phyloP scores from a whole-genome alignment of 2,797 vertebrate species.

The Miichthys miiuy region DNA sequence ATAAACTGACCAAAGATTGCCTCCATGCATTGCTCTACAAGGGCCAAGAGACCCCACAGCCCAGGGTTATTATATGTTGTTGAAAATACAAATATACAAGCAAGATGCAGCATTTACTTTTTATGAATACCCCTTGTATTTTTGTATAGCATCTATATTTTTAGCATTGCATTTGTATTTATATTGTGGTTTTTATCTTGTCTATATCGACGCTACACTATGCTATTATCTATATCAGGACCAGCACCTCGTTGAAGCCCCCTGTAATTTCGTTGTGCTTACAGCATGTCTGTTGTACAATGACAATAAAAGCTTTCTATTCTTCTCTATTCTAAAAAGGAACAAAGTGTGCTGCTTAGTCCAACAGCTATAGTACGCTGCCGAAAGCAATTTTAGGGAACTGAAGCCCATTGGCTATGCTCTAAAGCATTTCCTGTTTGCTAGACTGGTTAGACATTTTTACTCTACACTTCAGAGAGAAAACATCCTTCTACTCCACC shows the following conservation, averaged over 20 bases:
- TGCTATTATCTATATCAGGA: too few relatives aligned
- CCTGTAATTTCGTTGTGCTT: too few relatives aligned
- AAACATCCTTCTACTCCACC: not conserved
- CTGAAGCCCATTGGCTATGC: conserved; percentile 2
- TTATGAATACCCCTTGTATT: too few relatives aligned
- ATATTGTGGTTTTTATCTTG: too few relatives aligned
- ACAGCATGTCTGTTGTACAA: too few relatives aligned
- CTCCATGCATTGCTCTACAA: not conserved
- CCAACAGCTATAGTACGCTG: not conserved
- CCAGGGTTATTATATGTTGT: not conserved
- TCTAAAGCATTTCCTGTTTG: conserved; percentile 28
- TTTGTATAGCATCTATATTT: too few relatives aligned
- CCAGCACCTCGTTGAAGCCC: too few relatives aligned
- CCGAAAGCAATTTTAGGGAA: not conserved
- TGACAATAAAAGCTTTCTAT: too few relatives aligned
- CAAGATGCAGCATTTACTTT: too few relatives aligned
- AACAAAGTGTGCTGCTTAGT: conserved; percentile 3
- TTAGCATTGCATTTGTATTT: too few relatives aligned
- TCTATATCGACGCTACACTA: too few relatives aligned
- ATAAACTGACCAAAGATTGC: not conserved
- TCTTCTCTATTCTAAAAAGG: not conserved
- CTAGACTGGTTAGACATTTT: conserved; percentile 1
- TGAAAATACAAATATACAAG: conserved; percentile 14
- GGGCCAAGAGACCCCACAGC: not conserved
- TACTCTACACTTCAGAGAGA: not conserved